A percentile compares a stretch with the other conserved stretches of the same genome.
Conservation (phyloP, 2,888 invertebrate genomes). For the Anticlea derivata region DNA sequence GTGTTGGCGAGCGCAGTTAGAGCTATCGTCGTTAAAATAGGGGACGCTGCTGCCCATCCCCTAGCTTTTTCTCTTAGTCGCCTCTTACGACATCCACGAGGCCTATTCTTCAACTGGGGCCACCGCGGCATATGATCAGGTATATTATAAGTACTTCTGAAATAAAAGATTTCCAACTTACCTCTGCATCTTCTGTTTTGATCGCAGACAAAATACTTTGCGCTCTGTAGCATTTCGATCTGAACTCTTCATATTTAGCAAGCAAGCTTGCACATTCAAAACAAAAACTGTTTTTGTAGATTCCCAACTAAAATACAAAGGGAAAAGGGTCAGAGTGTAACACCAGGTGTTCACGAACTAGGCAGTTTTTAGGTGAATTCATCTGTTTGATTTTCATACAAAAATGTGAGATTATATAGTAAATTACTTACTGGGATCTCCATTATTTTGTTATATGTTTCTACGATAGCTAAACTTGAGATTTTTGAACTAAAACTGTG, state of each 20-base stretch:
- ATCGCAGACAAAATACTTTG: slow-evolving; percentile 4
- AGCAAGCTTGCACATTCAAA: slow-evolving; percentile 6
- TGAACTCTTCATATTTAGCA: slow-evolving; percentile 6
- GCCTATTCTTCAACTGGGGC: too few relatives aligned
- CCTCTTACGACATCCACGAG: too few relatives aligned
- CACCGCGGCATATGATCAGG: too few relatives aligned
- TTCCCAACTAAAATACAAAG: background rate
- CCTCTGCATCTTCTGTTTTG: background rate
- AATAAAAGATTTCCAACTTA: background rate
- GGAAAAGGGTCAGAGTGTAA: background rate
- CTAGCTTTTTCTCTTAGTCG: too few relatives aligned
- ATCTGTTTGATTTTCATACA: too few relatives aligned
- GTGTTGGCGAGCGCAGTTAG: too few relatives aligned
- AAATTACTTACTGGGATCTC: background rate
- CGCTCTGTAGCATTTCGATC: slow-evolving; percentile 3
- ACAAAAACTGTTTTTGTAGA: background rate
- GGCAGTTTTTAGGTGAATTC: too few relatives aligned
- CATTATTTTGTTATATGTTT: background rate
- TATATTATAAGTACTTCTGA: too few relatives aligned
- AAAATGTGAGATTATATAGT: too few relatives aligned
- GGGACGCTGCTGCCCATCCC: too few relatives aligned
- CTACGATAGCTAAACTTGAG: background rate
- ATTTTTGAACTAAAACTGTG: background rate
- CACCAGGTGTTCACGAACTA: too few relatives aligned
- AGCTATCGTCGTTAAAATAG: too few relatives aligned